A percentile compares a stretch with the other conserved stretches of the same genome.
These are phyloP conservation scores for Aphidius gifuensis DNA, from an alignment of 1,140 invertebrate species.

Conservation along the genomic window DNA sequence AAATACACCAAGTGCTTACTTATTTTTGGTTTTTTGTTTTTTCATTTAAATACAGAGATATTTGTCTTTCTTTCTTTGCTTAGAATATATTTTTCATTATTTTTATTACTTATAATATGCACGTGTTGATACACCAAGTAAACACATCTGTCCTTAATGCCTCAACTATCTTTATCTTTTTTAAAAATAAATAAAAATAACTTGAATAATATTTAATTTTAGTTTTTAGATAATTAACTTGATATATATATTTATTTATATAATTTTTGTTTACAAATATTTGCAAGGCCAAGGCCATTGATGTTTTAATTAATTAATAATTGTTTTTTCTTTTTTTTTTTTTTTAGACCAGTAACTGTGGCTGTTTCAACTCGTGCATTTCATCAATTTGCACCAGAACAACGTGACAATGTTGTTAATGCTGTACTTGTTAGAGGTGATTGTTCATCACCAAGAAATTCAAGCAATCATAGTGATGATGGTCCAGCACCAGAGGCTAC, in stretches of 20 bases:
- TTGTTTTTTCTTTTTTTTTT: constrained; percentile 5
- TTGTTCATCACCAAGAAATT: constrained; percentile 24
- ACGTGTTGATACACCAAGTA: constrained; percentile 10
- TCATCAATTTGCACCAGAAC: constrained; percentile 34
- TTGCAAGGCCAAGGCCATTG: constrained; percentile 4
- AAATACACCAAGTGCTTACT: not conserved
- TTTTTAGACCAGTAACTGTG: constrained; percentile 34
- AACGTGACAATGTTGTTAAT: constrained; percentile 37
- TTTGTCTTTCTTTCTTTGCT: not conserved
- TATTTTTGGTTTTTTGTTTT: not conserved
- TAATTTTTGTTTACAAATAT: not conserved
- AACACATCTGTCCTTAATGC: constrained; percentile 13
- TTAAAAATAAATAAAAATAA: constrained; percentile 2
- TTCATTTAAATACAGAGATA: not conserved
- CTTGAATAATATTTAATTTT: too few relatives aligned
- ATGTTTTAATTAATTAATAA: too few relatives aligned
- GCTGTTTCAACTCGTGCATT: constrained; percentile 32
- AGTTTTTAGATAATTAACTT: constrained; percentile 1
- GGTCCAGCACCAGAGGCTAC: constrained; percentile 3
- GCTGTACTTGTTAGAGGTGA: constrained; percentile 31
- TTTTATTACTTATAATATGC: not conserved
- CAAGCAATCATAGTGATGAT: constrained; percentile 1
- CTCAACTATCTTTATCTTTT: not conserved
- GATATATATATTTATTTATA: too few relatives aligned
- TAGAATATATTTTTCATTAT: too few relatives aligned